Evolutionary conservation across 2,888 invertebrate genomes (phyloP).

Genomic region (Sminthurides aquaticus): DNA sequence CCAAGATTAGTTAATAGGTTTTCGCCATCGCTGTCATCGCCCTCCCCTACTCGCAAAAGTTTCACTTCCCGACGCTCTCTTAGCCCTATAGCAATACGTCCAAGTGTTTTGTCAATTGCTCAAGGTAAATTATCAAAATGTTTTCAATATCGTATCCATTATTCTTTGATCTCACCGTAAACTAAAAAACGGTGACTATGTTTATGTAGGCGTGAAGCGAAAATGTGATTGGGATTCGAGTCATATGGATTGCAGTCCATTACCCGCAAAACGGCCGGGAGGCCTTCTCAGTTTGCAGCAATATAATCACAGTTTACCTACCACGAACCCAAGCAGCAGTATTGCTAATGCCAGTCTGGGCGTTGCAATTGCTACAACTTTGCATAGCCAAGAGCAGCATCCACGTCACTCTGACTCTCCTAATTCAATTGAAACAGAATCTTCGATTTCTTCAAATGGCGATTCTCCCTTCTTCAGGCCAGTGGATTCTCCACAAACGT

Average conservation of each 20-base stretch:
- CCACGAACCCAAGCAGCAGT: conserved; percentile 3
- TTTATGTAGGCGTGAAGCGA: conserved; percentile 40
- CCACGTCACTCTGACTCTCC: conserved; percentile 35
- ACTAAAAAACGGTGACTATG: background rate
- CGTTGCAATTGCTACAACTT: conserved; percentile 13
- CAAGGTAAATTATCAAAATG: conserved; percentile 23
- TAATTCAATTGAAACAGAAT: conserved; percentile 43
- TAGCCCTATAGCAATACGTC: conserved; percentile 41
- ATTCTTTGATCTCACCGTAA: background rate
- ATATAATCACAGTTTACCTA: conserved; percentile 11
- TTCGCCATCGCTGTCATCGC: conserved; percentile 41
- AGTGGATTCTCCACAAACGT: conserved; percentile 39
- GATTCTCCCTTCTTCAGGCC: conserved; percentile 42
- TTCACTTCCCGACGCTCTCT: conserved; percentile 41
- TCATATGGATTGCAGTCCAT: conserved; percentile 43
- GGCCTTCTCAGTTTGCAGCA: conserved; percentile 37
- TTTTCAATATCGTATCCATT: background rate
- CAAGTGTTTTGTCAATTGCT: conserved; percentile 37
- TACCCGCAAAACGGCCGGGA: conserved; percentile 40
- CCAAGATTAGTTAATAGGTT: conserved; percentile 39
- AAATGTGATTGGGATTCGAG: conserved; percentile 42
- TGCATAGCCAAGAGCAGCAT: conserved; percentile 19
- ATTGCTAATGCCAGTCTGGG: conserved; percentile 2
- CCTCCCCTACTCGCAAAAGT: conserved; percentile 43
- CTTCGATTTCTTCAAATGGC: conserved; percentile 37